These are phyloP conservation scores for Carassius auratus DNA, from an alignment of 2,113 vertebrate genomes.

Conservation along the genomic window DNA sequence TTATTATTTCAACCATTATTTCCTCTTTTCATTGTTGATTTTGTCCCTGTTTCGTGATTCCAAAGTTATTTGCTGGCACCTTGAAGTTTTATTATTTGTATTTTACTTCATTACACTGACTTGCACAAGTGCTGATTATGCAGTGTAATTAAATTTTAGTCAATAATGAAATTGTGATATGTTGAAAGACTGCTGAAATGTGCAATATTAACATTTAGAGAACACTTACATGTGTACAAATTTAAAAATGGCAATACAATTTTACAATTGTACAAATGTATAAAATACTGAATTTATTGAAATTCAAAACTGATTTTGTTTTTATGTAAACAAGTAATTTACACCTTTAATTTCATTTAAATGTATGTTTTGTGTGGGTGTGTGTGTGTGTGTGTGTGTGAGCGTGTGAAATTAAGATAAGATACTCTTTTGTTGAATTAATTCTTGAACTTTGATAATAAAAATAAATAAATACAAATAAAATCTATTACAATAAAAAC, in stretches of 20 bases:
- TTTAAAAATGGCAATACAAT: not conserved
- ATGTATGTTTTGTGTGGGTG: too few species aligned
- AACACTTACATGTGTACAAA: not conserved
- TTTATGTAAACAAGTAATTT: too few species aligned
- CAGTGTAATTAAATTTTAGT: too few species aligned
- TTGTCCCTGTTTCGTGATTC: not conserved
- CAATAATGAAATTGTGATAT: not conserved
- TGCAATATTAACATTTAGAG: not conserved
- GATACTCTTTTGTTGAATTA: not conserved
- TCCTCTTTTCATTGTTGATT: not conserved
- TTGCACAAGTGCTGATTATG: not conserved
- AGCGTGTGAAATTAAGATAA: not conserved
- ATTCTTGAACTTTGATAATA: not conserved
- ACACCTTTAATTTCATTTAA: not conserved
- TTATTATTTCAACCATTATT: not conserved
- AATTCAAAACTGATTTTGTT: not conserved
- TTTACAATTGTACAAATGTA: too few species aligned
- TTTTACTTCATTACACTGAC: not conserved
- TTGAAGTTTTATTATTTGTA: not conserved
- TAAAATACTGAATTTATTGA: not conserved
- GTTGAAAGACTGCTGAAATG: not conserved
- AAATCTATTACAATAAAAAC: not conserved
- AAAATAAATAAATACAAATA: not conserved
- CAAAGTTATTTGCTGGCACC: not conserved
- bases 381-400: too few species aligned